phyloP scores from a whole-genome alignment of 1,140 invertebrate species.

The Tetramorium simillimum region DNA sequence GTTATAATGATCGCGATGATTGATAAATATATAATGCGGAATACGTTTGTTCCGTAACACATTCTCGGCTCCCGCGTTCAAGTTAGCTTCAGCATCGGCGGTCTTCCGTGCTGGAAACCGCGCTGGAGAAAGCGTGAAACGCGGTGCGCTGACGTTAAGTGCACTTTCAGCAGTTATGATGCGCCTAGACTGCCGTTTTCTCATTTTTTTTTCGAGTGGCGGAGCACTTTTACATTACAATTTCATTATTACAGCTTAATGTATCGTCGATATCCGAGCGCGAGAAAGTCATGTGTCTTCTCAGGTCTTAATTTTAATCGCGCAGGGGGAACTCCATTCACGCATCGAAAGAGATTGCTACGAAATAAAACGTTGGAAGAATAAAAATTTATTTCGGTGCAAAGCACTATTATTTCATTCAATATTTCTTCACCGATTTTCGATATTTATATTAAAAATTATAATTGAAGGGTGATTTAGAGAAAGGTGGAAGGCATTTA shows the following conservation, averaged over 20 bases:
- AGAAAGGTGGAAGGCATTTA: background rate
- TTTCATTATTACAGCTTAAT: constrained; percentile 6
- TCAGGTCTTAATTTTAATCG: background rate
- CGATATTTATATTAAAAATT: background rate
- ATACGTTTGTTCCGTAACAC: constrained; percentile 57
- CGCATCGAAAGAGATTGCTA: background rate
- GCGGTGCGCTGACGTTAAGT: constrained; percentile 63
- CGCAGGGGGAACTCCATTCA: background rate
- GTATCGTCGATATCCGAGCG: background rate
- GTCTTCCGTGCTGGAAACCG: constrained; percentile 77
- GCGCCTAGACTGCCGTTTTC: constrained; percentile 17
- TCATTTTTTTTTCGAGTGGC: constrained; percentile 10
- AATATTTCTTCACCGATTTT: background rate
- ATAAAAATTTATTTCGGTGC: background rate
- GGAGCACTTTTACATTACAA: constrained; percentile 13
- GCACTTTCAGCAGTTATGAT: constrained; percentile 70
- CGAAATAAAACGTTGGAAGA: background rate
- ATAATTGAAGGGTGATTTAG: background rate
- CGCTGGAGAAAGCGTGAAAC: constrained; percentile 80
- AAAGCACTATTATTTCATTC: background rate
- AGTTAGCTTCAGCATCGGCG: constrained; percentile 18
- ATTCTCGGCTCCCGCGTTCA: constrained; percentile 30
- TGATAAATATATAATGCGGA: constrained; percentile 49
- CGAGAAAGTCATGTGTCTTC: background rate
- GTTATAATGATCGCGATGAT: constrained; percentile 47